Evolutionary conservation across 2,113 vertebrate species (phyloP), one percentile per base, ranked within the genome.

Genomic region (Collichthys lucidus): DNA sequence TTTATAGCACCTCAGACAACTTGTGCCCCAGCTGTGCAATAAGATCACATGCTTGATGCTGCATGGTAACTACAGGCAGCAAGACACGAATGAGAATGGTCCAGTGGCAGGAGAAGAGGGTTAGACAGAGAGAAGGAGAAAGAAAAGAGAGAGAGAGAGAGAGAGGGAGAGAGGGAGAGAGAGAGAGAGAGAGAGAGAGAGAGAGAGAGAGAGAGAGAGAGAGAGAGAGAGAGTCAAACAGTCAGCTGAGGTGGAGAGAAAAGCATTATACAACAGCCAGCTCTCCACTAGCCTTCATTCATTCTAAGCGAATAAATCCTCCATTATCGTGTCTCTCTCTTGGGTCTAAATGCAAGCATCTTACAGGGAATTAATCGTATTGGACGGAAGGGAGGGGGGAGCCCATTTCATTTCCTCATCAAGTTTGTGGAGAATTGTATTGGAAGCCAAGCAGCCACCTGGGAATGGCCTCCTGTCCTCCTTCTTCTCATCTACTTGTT

Each of bases 281-380:
- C 64, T 53, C 50, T 86, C 71, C 80, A 77, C 65, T 22, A 61
- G 71, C 83, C 83, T 91, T 78, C n/a, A n/a, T 89, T 87, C 74
- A 72, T 90, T 90, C 73, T 71, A 68, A 86, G 87, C 55, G 42
- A 88, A 89, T 90, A 91, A 93, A 92, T 92, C 91, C 92, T 90
- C 82, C 87, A 88, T 90, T 91, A 93, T 89, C 31, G 70, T 61
- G 64, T 70, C 82, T 86, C 87, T 90, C 90, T 90, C 86, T 77
- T 55, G 90, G 90, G 90, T 86, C 84, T 89, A 84, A 89, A 92
- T 89, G 90, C 81, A 90, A 90, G 91, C 86, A 85, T 91, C 91
- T 93, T 91, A 91, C 63, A 74, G 87, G 72, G 91, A 92, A 93
- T 90, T 92, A 92, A 92, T 93, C 68, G 31, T 78, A 82, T 73